Evolutionary conservation across 2,113 vertebrate species (phyloP), one percentile per base, ranked within the genome.

Genomic region (Ophiodon elongatus): DNA sequence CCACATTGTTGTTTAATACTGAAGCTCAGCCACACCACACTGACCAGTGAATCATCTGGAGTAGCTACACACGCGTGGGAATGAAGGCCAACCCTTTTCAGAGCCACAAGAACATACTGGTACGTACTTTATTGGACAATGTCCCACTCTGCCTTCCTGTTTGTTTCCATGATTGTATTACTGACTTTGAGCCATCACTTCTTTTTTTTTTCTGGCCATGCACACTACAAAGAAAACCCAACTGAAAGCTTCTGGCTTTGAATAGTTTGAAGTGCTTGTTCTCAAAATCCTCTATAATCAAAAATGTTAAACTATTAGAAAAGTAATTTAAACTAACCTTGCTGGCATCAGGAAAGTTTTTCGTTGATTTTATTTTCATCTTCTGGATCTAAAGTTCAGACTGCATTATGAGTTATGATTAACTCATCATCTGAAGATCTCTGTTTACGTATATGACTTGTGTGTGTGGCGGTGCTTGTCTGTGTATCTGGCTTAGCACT

Each of bases 31-130:
- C 45, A n/a, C 15, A 54, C 31, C 41, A 43, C 17, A 31, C 14
- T 19, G 50, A 56, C 37, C 47, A 56, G 21, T 37, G 37, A 85
- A 60, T 59, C 31, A 69, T 65, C 65, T 74, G 17, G 80, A 72
- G 25, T 29, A 56, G 43, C 27, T 60, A 70, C 15, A 50, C 47
- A 47, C 79, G 39, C 45, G 35, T 19, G 19, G 72, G 66, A 78
- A 66, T 73, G 63, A 87, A 83, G 59, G 73, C 79, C 77, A 73
- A 70, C n/a, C 29, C 11, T 77, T 60, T 74, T 81, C 43, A 69
- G 64, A 68, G 73, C 54, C 43, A 80, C 14, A 79, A 70, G 25
- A 72, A 60, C 62, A 52, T 45, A 59, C 52, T 29, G 81, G 73
- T 45, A 63, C 29, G 73, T 73, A 52, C 33, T 85, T 65, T 77